These are phyloP conservation scores for Allophyes oxyacanthae DNA, from an alignment of 2,888 invertebrate genomes.

Conservation along the genomic window DNA sequence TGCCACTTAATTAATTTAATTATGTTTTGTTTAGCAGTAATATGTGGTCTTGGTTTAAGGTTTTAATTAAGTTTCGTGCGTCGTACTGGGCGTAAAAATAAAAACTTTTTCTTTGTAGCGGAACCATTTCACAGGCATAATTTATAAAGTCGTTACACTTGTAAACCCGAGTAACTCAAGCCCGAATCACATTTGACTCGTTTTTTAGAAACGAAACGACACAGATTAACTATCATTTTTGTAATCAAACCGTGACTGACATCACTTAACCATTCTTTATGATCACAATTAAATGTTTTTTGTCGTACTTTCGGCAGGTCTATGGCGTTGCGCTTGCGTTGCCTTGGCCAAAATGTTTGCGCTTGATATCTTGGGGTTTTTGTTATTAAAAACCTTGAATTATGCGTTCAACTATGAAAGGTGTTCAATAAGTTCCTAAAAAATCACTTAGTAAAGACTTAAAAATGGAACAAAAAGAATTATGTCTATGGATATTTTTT, in stretches of 20 bases:
- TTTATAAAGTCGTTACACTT: constrained; percentile 26
- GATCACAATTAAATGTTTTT: constrained; percentile 38
- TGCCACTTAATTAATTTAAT: too few species aligned
- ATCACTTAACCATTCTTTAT: constrained; percentile 34
- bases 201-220: constrained; percentile 36
- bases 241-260: constrained; percentile 44
- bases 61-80: too few species aligned
- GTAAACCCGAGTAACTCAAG: constrained; percentile 3
- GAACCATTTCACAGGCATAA: constrained; percentile 9
- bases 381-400: constrained; percentile 30
- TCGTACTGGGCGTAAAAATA: too few species aligned
- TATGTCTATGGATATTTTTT: not conserved
- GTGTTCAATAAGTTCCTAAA: not conserved
- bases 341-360: constrained; percentile 46
- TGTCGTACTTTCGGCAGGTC: constrained; percentile 26
- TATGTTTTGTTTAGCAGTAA: too few species aligned
- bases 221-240: constrained; percentile 33
- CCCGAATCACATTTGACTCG: constrained; percentile 12
- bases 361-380: constrained; percentile 32
- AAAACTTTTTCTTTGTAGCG: not conserved
- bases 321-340: constrained; percentile 19
- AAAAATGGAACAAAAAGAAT: constrained; percentile 6
- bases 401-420: constrained; percentile 19
- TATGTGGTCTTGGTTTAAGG: too few species aligned
- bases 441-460: constrained; percentile 9